Evolutionary conservation across 2,797 vertebrate species (phyloP).

Genomic region (Melanotaenia boesemani): DNA sequence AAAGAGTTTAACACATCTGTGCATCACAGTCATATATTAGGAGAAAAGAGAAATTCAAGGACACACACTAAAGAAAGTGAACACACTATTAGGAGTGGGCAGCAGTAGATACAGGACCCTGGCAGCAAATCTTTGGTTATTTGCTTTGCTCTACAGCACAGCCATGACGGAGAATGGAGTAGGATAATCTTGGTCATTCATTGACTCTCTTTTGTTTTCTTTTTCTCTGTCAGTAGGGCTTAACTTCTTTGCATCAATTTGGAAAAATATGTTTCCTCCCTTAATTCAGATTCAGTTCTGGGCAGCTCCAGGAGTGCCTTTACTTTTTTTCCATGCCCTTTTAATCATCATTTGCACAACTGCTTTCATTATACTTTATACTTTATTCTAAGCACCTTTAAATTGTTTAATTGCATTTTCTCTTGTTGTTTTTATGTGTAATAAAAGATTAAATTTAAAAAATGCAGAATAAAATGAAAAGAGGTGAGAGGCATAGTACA

Average conservation of each 20-base stretch:
- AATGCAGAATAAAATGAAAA: too few species aligned
- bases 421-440: neutral
- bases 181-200: neutral
- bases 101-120: neutral
- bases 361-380: neutral
- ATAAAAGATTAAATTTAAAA: too few species aligned
- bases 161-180: neutral
- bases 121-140: neutral
- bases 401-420: neutral
- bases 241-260: neutral
- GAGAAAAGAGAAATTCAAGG: neutral
- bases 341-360: neutral
- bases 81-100: neutral
- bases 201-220: neutral
- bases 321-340: neutral
- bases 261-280: neutral
- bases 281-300: neutral
- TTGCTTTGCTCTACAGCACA: neutral
- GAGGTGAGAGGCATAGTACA: too few species aligned
- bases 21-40: neutral
- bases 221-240: too few species aligned
- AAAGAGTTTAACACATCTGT: neutral
- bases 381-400: neutral
- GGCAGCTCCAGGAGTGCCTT: neutral
- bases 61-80: neutral